Evolutionary conservation across 2,797 vertebrate species (phyloP).

Genomic region (Nyctalus aviator): DNA sequence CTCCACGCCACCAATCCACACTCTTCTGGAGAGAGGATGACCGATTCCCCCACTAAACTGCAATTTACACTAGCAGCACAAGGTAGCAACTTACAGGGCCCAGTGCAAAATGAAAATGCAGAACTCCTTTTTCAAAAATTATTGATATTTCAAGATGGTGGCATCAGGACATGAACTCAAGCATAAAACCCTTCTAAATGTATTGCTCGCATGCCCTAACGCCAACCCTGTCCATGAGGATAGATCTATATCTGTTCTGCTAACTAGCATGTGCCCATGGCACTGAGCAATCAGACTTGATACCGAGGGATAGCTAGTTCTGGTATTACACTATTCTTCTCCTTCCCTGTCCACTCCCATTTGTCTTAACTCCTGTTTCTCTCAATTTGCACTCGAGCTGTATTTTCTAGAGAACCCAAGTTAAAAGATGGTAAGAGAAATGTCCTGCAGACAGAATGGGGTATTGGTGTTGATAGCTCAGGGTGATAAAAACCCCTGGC

Average conservation of each 20-base stretch:
- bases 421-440: neutral
- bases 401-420: constrained; percentile 1
- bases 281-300: neutral
- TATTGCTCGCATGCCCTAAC: neutral
- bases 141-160: constrained; percentile 5
- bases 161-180: constrained; percentile 11
- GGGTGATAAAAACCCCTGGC: neutral
- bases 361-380: neutral
- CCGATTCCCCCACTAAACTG: neutral
- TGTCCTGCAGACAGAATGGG: neutral
- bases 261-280: neutral
- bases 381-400: neutral
- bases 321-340: neutral
- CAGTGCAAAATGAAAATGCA: constrained; percentile 28
- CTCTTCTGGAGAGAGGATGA: neutral
- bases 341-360: neutral
- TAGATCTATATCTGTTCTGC: neutral
- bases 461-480: neutral
- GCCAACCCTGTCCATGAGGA: neutral
- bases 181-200: neutral
- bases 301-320: neutral
- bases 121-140: neutral
- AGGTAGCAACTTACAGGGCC: neutral
- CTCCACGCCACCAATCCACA: neutral
- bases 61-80: neutral